phyloP scores from a whole-genome alignment of 2,797 vertebrate genomes.

The Holocentrus rufus region DNA sequence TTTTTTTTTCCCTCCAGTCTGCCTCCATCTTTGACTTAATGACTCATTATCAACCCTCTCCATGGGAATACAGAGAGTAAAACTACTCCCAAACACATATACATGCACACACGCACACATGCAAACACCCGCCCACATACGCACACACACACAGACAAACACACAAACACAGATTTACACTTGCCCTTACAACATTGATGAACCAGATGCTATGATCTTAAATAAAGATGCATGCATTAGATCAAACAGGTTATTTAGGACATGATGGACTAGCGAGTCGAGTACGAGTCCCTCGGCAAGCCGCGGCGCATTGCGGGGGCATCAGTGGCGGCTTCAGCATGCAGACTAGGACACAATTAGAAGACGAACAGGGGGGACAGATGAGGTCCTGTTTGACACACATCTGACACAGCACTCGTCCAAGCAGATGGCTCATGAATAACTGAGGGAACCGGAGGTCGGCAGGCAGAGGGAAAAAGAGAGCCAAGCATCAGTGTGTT shows the following conservation, averaged over 20 bases:
- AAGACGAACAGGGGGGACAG: conserved; percentile 66
- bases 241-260: conserved; percentile 74
- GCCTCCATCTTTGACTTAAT: background rate
- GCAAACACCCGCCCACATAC: background rate
- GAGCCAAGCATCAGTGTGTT: conserved; percentile 21
- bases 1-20: background rate
- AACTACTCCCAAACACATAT: background rate
- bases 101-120: background rate
- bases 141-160: background rate
- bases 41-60: background rate
- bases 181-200: conserved; percentile 62
- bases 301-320: conserved; percentile 29
- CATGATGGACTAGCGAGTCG: conserved; percentile 53
- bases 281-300: conserved; percentile 40
- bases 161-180: conserved; percentile 34
- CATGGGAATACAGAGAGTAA: background rate
- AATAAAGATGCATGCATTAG: conserved; percentile 68
- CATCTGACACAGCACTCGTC: conserved; percentile 75
- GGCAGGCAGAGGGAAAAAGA: conserved; percentile 58
- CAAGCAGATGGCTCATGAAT: conserved; percentile 86
- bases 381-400: conserved; percentile 79
- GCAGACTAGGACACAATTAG: conserved; percentile 73
- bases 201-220: conserved; percentile 68
- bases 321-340: conserved; percentile 39
- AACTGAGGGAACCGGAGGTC: conserved; percentile 76